phyloP scores from a whole-genome alignment of 2,113 vertebrate genomes.

The Melierax canorus region DNA sequence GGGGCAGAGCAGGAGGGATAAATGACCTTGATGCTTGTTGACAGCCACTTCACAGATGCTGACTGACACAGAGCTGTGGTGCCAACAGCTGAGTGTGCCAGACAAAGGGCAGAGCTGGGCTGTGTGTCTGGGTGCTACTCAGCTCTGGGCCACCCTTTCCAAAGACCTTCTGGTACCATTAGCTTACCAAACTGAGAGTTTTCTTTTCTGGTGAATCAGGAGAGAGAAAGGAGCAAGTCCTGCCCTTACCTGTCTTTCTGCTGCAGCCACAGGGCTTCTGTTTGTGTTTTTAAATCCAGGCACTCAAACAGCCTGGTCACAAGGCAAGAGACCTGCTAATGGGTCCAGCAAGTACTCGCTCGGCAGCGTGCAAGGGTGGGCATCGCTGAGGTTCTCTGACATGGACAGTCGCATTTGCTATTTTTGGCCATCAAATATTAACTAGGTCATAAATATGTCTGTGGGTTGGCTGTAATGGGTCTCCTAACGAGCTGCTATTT shows the following conservation, averaged over 20 bases:
- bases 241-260: neutral
- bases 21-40: neutral
- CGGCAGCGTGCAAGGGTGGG: neutral
- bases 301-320: too few species aligned
- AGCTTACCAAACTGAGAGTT: neutral
- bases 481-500: neutral
- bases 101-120: neutral
- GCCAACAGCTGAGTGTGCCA: neutral
- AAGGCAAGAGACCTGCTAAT: neutral
- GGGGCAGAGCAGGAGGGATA: neutral
- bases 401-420: accelerated
- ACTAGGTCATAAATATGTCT: neutral
- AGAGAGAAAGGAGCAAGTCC: neutral
- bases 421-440: neutral
- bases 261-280: neutral
- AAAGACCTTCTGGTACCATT: neutral
- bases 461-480: neutral
- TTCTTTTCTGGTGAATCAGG: neutral
- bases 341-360: neutral
- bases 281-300: neutral
- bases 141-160: neutral
- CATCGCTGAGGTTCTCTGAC: neutral
- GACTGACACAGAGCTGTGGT: neutral
- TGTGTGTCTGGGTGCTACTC: neutral
- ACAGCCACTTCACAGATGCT: neutral